These are phyloP conservation scores for Aphodius sticticus DNA, from an alignment of 2,888 invertebrate genomes.

Conservation along the genomic window DNA sequence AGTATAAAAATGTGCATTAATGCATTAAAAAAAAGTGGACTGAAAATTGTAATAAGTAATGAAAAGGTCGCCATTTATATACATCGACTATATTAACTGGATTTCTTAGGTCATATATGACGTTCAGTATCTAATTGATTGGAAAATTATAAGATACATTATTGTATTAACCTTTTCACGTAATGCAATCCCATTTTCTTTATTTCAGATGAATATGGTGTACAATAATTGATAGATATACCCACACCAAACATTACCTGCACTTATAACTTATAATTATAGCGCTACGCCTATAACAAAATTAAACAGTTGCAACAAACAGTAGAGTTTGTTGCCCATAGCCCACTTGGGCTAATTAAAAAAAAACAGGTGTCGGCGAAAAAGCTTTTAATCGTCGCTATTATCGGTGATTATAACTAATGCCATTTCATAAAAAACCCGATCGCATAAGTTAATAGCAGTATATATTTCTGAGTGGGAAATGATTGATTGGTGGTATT, in stretches of 20 bases:
- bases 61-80: too few relatives aligned
- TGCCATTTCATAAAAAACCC: background rate
- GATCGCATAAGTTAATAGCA: background rate
- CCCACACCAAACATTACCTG: background rate
- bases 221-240: background rate
- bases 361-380: background rate
- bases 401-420: background rate
- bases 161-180: background rate
- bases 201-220: background rate
- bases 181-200: background rate
- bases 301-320: background rate
- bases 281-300: background rate
- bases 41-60: too few relatives aligned
- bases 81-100: too few relatives aligned
- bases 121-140: too few relatives aligned
- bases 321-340: background rate
- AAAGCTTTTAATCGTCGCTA: background rate
- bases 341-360: background rate
- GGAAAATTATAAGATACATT: background rate
- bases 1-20: too few relatives aligned
- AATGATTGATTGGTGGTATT: background rate
- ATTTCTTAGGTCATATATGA: too few relatives aligned
- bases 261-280: slow-evolving; percentile 4
- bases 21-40: too few relatives aligned
- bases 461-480: background rate